Percentiles rank a stretch among this genome's conserved stretches.
Conservation (phyloP, 2,888 invertebrate genomes). For the Anticlea derivata region DNA sequence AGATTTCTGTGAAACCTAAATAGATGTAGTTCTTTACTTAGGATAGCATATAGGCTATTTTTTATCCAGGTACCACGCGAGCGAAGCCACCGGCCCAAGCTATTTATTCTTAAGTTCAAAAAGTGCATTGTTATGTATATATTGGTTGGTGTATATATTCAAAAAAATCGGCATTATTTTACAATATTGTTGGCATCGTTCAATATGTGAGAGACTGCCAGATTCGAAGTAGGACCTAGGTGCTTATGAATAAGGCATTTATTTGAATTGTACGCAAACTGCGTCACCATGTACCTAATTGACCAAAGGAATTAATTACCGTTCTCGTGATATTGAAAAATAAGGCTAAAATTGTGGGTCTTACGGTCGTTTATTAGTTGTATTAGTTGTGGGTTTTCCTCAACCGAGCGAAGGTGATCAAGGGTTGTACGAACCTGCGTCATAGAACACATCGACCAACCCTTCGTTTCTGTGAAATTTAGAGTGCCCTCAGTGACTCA, state of each 20-base stretch:
- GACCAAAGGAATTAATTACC: slow-evolving; percentile 51
- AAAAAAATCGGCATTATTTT: too few relatives aligned
- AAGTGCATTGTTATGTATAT: too few relatives aligned
- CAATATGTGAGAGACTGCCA: not conserved
- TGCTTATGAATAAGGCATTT: not conserved
- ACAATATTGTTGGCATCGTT: too few relatives aligned
- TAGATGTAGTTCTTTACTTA: too few relatives aligned
- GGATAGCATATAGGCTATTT: not conserved
- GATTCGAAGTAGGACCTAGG: not conserved
- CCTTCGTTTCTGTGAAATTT: slow-evolving; percentile 49
- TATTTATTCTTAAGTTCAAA: too few relatives aligned
- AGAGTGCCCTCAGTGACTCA: slow-evolving; percentile 34
- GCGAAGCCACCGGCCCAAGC: too few relatives aligned
- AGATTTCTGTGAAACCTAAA: too few relatives aligned
- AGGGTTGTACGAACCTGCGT: slow-evolving; percentile 62
- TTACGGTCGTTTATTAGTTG: slow-evolving; percentile 42
- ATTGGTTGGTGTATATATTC: too few relatives aligned
- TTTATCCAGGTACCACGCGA: too few relatives aligned
- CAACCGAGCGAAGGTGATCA: slow-evolving; percentile 58
- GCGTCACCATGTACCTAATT: slow-evolving; percentile 35
- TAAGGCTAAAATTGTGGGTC: slow-evolving; percentile 31
- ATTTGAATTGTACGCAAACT: slow-evolving; percentile 28
- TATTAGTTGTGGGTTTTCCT: slow-evolving; percentile 58
- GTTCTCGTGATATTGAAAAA: slow-evolving; percentile 31
- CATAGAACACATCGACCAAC: slow-evolving; percentile 50